Conservation (phyloP, 1,140 invertebrate genomes). For the Hyphantria cunea region DNA sequence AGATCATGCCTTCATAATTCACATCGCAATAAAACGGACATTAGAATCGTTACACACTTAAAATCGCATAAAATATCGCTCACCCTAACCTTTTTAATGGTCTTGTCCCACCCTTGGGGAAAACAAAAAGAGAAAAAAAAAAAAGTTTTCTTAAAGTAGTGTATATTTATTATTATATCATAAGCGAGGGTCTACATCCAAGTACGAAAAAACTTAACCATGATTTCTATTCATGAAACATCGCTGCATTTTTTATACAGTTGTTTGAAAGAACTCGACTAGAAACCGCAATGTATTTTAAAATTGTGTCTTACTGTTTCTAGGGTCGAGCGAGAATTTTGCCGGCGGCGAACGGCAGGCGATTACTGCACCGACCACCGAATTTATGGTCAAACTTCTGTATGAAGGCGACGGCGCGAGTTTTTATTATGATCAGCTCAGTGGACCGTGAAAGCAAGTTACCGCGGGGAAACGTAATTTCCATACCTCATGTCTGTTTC, state of each 20-base stretch:
- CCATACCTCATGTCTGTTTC: constrained; percentile 79
- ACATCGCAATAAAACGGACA: constrained; percentile 56
- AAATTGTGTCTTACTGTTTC: constrained; percentile 9
- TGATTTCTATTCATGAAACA: constrained; percentile 5
- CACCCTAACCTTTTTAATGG: constrained; percentile 78
- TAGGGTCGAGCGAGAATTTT: constrained; percentile 66
- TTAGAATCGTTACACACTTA: constrained; percentile 74
- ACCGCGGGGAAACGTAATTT: constrained; percentile 75
- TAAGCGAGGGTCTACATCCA: constrained; percentile 40
- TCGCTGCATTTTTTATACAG: constrained; percentile 1
- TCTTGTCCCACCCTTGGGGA: constrained; percentile 61
- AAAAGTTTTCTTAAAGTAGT: constrained; percentile 74
- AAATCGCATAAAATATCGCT: constrained; percentile 74
- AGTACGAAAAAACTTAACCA: constrained; percentile 3
- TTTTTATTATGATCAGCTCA: constrained; percentile 83
- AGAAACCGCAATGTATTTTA: constrained; percentile 7
- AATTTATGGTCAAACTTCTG: constrained; percentile 83
- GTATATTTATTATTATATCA: constrained; percentile 80
- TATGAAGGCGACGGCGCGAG: constrained; percentile 77
- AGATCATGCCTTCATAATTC: constrained; percentile 42
- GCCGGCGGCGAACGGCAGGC: constrained; percentile 66
- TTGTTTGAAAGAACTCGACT: background rate
- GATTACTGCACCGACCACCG: constrained; percentile 70
- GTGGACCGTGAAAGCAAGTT: constrained; percentile 82
- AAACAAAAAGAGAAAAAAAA: constrained; percentile 73